Evolutionary conservation across 2,113 vertebrate species (phyloP), one percentile per base, ranked within the genome.

Genomic region (Aplodontia rufa): DNA sequence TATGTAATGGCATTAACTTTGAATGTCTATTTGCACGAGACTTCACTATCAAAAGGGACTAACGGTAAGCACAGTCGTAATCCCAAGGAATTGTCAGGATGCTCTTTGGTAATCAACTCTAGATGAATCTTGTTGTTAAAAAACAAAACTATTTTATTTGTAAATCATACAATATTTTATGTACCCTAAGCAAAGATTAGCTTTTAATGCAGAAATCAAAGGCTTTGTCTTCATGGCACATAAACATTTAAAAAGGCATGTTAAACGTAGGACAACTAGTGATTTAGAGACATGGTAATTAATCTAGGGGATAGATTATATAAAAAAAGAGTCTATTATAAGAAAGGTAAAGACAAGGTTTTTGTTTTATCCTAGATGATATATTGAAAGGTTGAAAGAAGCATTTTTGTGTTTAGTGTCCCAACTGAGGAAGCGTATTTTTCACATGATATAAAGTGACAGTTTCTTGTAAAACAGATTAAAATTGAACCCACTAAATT

Each of bases 391-490:
- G 40, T 82, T 91, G 49, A 85, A 88, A 71, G 53, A 53, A 80
- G 51, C 17, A 13, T 42, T 83, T 94, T 91, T 12, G n/a, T 26
- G 51, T 55, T 89, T 87, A 94, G 66, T 85, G 26, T 79, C 12
- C 68, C 74, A 62, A 2, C 5, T 47, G 19, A 90, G 20, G 22
- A 95, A 45, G 40, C 9, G 0, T 81, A 71, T 86, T 97, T 96
- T 90, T 94, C 84, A 95, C 40, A 68, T 84, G 86, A 60, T 93
- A 51, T 49, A 86, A 91, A 86, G 37, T 89, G 72, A 88, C 81
- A 93, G 51, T 82, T 85, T 58, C 78, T 87, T 82, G 17, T 88
- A 83, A 84, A 90, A 89, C 60, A 94, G 84, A 94, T 96, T 96
- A 93, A 87, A 95, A 80, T 64, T 86, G 95, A 93, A 91, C 13